Base-by-base conservation (phyloP, 64 coral and sea anemone genomes). In the Stichodactyla helianthus region DNA sequence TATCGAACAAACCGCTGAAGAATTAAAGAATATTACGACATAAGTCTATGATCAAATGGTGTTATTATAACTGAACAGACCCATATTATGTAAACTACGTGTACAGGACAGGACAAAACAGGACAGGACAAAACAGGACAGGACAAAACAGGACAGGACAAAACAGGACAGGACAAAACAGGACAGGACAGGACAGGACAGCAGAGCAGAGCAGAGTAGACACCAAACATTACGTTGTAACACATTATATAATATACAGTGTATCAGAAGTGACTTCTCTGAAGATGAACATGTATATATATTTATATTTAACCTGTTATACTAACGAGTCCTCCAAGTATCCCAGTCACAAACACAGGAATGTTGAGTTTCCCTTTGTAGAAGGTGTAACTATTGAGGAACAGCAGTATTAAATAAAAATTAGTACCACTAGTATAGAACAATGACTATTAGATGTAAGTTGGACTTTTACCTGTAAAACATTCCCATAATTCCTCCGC, bases 291-390 rank as follows among this genome's bases (percentile, higher is more conserved):
- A n/a, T n/a, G n/a, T 6, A 82, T 12, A 5, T 10, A 77, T 18
- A n/a, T 18, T 10, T 5, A n/a, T n/a, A n/a, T n/a, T 62, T 6
- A 67, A 95, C 93, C 93, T 83, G 93, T 95, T n/a, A 95, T 86
- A 25, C 89, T 89, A 64, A 95, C 93, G 0, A 95, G 87, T 51
- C 93, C 93, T 5, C 86, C 90, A 26, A 95, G 63, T 64, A 95
- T 95, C 6, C 93, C 90, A 51, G 87, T 89, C 16, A 95, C 86
- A 53, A 95, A 95, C 6, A 89, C 84, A 19, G 86, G 84, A 61
- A 95, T 92, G 10, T 87, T 17, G 28, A 95, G 50, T 50, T 95
- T 91, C 22, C 88, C 91, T 52, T 95, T 95, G 44, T 92, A 86
- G 62, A 61, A 89, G 10, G 86, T 50, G 51, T 95, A 92, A 71